A percentile compares a stretch with the other conserved stretches of the same genome.
Conservation (phyloP, 1,140 invertebrate species). For the Drosophila miranda region DNA sequence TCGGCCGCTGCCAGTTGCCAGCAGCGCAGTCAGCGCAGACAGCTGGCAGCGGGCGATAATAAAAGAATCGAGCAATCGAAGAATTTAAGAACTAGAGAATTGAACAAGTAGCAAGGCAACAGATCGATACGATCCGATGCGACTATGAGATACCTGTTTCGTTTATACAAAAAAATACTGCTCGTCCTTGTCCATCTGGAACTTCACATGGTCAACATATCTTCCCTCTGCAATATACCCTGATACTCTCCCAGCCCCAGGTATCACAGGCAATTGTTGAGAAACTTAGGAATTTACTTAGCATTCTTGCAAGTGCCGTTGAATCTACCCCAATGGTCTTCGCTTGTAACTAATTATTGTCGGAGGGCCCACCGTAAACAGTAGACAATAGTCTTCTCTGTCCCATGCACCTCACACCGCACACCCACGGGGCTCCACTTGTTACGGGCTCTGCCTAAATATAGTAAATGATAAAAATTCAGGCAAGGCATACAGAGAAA, state of each 20-base stretch:
- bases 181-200: too few relatives aligned
- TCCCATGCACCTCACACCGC: neutral
- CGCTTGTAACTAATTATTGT: conserved; percentile 44
- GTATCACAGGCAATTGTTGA: neutral
- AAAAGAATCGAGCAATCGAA: conserved; percentile 42
- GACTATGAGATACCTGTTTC: too few relatives aligned
- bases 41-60: conserved; percentile 4
- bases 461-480: conserved; percentile 63
- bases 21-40: conserved; percentile 1
- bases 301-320: conserved; percentile 43
- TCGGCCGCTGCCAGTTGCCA: conserved; percentile 6
- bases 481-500: conserved; percentile 16
- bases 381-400: neutral
- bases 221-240: too few relatives aligned
- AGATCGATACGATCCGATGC: too few relatives aligned
- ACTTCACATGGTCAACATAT: too few relatives aligned
- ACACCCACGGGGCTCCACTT: conserved; percentile 2
- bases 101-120: too few relatives aligned
- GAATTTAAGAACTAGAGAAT: conserved; percentile 4
- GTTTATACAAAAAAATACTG: too few relatives aligned
- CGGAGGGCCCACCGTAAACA: neutral
- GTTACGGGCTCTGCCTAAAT: conserved; percentile 51
- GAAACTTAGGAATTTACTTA: conserved; percentile 21
- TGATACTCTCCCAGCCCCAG: too few relatives aligned
- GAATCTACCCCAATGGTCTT: neutral